A percentile compares a stretch with the other conserved stretches of the same genome.
phyloP scores from a whole-genome alignment of 2,888 invertebrate genomes.

The Drosophila lacicola region DNA sequence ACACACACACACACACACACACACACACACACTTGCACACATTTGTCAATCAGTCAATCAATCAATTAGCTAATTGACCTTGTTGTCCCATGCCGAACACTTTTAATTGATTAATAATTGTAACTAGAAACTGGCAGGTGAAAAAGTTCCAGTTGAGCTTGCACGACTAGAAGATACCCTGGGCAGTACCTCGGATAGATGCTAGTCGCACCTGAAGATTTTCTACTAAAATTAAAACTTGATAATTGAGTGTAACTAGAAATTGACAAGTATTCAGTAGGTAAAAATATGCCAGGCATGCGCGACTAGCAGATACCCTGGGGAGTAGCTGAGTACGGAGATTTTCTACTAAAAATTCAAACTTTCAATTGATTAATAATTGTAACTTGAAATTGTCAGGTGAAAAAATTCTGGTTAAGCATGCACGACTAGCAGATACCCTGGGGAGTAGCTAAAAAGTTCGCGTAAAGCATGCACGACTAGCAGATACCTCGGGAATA shows the following conservation, averaged over 20 bases:
- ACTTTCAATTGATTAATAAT: slow-evolving; percentile 39
- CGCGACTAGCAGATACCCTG: too few species aligned
- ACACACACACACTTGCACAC: not conserved
- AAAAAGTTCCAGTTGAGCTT: too few species aligned
- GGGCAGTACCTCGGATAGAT: not conserved
- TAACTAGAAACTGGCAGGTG: not conserved
- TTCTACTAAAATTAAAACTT: too few species aligned
- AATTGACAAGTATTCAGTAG: too few species aligned
- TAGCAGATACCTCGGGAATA: too few species aligned
- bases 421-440: slow-evolving; percentile 11
- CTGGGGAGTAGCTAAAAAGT: not conserved
- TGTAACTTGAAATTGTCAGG: slow-evolving; percentile 5
- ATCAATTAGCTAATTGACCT: slow-evolving; percentile 50
- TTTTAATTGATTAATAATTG: slow-evolving; percentile 41
- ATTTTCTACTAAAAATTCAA: too few species aligned
- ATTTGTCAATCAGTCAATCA: slow-evolving; percentile 13
- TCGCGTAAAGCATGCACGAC: too few species aligned
- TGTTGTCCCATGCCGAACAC: slow-evolving; percentile 12
- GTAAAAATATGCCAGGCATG: too few species aligned
- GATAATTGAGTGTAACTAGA: too few species aligned
- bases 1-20: not conserved
- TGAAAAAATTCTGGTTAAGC: too few species aligned
- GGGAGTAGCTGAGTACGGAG: too few species aligned
- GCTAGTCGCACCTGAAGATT: too few species aligned
- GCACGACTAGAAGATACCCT: slow-evolving; percentile 11